phyloP scores from a whole-genome alignment of 2,888 invertebrate species.

The Drosophila koepferae region DNA sequence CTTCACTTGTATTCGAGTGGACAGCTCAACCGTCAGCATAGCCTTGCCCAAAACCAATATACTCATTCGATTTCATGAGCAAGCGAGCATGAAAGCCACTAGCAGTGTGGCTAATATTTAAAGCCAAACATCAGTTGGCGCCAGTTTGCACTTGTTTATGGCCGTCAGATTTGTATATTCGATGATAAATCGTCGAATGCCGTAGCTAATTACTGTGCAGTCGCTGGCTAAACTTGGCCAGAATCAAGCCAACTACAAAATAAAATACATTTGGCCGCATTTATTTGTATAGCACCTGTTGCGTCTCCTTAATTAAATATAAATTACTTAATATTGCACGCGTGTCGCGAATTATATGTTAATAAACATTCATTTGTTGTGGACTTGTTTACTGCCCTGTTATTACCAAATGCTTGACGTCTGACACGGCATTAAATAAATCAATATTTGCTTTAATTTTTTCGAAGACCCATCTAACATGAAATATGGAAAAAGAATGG shows the following conservation, averaged over 20 bases:
- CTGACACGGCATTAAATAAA: neutral
- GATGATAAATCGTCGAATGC: slow-evolving; percentile 71
- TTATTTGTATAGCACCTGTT: slow-evolving; percentile 36
- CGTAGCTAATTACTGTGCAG: slow-evolving; percentile 62
- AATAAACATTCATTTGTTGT: slow-evolving; percentile 9
- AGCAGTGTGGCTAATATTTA: slow-evolving; percentile 42
- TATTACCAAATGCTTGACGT: slow-evolving; percentile 2
- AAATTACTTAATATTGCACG: slow-evolving; percentile 33
- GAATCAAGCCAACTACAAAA: slow-evolving; percentile 34
- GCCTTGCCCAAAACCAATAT: neutral
- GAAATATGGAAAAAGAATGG: no score
- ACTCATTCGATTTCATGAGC: neutral
- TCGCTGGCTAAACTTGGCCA: slow-evolving; percentile 22
- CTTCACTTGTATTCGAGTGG: no score
- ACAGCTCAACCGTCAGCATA: no score
- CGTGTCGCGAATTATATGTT: slow-evolving; percentile 26
- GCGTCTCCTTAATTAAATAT: slow-evolving; percentile 42
- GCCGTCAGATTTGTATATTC: slow-evolving; percentile 49
- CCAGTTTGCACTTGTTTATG: slow-evolving; percentile 61
- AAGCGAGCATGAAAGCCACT: slow-evolving; percentile 2
- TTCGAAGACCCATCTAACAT: neutral
- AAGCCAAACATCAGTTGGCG: slow-evolving; percentile 47
- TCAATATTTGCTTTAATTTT: neutral
- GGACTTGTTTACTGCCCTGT: slow-evolving; percentile 9
- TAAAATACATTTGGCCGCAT: slow-evolving; percentile 35